Conservation (phyloP, 1,140 invertebrate species). For the Xylocopa sonorina region DNA sequence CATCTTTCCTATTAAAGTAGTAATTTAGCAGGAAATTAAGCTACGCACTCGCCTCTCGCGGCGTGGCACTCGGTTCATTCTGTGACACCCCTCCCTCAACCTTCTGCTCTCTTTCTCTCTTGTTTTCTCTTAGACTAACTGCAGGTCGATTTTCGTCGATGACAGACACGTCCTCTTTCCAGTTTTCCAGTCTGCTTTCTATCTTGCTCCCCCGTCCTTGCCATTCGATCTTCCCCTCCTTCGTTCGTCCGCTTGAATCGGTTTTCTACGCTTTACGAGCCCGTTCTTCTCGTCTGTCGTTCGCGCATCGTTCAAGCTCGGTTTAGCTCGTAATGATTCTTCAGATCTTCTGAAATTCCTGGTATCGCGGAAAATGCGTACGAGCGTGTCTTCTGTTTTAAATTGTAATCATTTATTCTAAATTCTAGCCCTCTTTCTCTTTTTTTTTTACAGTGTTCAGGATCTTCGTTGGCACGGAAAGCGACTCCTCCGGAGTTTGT, state of each 20-base stretch:
- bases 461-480: too few relatives aligned
- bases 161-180: constrained; percentile 41
- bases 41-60: constrained; percentile 77
- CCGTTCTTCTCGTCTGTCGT: constrained; percentile 13
- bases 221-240: not conserved
- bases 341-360: not conserved
- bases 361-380: too few relatives aligned
- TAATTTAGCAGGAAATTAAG: constrained; percentile 84
- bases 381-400: not conserved
- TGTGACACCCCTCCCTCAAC: constrained; percentile 43
- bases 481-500: too few relatives aligned
- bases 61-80: constrained; percentile 68
- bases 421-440: not conserved
- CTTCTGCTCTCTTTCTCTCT: constrained; percentile 29
- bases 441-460: not conserved
- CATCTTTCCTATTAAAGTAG: constrained; percentile 83
- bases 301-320: not conserved
- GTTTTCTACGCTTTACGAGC: constrained; percentile 31
- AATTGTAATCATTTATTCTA: not conserved
- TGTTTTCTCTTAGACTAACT: not conserved
- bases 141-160: constrained; percentile 47
- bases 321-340: not conserved
- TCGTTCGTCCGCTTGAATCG: constrained; percentile 11
- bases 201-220: not conserved
- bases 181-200: constrained; percentile 30